Evolutionary conservation across 1,140 invertebrate genomes (phyloP).

Genomic region (Drosophila paulistorum): DNA sequence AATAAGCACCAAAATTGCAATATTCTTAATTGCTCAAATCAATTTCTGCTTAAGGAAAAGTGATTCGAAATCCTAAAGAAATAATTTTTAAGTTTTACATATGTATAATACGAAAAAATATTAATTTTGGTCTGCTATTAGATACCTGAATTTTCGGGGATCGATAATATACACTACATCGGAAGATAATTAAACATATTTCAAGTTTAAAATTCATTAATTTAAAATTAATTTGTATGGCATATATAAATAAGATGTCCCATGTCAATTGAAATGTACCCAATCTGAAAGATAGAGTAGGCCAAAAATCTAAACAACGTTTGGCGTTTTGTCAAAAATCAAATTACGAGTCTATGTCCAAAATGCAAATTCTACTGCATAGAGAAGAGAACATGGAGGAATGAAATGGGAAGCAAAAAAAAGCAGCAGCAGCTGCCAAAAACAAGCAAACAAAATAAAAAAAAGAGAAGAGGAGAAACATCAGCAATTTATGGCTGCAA

Average conservation of each 20-base stretch:
- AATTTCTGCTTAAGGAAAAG: too few relatives aligned
- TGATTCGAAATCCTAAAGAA: too few relatives aligned
- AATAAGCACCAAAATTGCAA: not conserved
- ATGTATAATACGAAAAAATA: too few relatives aligned
- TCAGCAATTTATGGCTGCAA: constrained; percentile 55
- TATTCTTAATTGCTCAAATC: not conserved
- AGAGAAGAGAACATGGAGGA: not conserved
- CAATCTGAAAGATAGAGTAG: constrained; percentile 16
- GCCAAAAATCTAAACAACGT: constrained; percentile 42
- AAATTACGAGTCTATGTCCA: constrained; percentile 51
- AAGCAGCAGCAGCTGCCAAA: constrained; percentile 30
- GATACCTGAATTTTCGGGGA: too few relatives aligned
- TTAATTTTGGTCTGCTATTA: too few relatives aligned
- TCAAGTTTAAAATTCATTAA: too few relatives aligned
- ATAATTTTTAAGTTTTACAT: too few relatives aligned
- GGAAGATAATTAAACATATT: too few relatives aligned
- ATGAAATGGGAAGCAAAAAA: not conserved
- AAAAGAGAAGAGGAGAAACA: too few relatives aligned
- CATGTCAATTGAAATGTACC: constrained; percentile 3
- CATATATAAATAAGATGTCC: too few relatives aligned
- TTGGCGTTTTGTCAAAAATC: constrained; percentile 57
- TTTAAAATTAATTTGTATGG: too few relatives aligned
- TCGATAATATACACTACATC: too few relatives aligned
- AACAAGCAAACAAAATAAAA: constrained; percentile 32
- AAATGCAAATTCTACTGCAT: constrained; percentile 48